phyloP scores from a whole-genome alignment of 2,797 vertebrate species.

The Darevskia nairensis region DNA sequence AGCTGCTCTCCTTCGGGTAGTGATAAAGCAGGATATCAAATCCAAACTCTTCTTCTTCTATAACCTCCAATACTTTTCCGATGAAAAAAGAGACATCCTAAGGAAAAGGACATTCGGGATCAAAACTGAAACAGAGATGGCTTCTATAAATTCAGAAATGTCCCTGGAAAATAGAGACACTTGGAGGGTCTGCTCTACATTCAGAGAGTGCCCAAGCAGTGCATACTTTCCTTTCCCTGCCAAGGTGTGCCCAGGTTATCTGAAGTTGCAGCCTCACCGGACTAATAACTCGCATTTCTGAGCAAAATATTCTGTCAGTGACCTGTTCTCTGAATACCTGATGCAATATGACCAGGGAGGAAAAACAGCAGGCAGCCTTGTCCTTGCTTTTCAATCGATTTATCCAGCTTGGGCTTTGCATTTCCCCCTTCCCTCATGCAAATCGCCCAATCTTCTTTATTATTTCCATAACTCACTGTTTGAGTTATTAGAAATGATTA shows the following conservation, averaged over 20 bases:
- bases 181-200: too few species aligned
- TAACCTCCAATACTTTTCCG: too few species aligned
- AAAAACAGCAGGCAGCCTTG: neutral
- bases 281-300: neutral
- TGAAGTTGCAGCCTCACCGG: neutral
- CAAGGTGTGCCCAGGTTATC: neutral
- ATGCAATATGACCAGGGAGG: neutral
- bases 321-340: neutral
- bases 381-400: slow-evolving; percentile 9
- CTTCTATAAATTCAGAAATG: too few species aligned
- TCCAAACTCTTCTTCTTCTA: too few species aligned
- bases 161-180: too few species aligned
- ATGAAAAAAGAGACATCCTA: too few species aligned
- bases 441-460: neutral
- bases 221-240: neutral
- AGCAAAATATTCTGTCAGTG: too few species aligned
- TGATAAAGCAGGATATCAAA: too few species aligned
- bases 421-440: slow-evolving; percentile 25
- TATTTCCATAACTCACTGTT: slow-evolving; percentile 31
- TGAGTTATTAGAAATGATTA: slow-evolving; percentile 29
- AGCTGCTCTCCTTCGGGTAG: too few species aligned
- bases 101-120: too few species aligned
- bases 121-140: too few species aligned
- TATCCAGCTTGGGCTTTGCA: neutral
- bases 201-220: too few species aligned